Conservation (phyloP, 2,797 vertebrate genomes). For the Mus caroli region DNA sequence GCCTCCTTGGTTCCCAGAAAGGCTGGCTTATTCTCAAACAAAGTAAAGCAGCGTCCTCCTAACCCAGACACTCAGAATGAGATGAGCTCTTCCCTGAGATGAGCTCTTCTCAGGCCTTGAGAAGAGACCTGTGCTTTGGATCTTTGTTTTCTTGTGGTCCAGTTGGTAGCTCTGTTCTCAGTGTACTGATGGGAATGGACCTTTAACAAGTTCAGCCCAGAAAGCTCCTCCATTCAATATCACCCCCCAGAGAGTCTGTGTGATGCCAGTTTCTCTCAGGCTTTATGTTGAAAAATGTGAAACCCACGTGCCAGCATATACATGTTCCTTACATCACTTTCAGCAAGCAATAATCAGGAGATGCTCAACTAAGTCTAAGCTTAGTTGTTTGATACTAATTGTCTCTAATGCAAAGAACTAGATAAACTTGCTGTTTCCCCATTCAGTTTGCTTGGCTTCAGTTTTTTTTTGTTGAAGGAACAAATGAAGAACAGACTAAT, state of each 20-base stretch:
- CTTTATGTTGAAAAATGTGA: not conserved
- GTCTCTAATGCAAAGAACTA: not conserved
- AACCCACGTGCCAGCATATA: not conserved
- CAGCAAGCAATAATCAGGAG: not conserved
- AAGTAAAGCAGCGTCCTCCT: not conserved
- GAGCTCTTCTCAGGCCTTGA: not conserved
- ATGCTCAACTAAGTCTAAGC: not conserved
- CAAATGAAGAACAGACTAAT: not conserved
- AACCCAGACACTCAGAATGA: not conserved
- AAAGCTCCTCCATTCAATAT: not conserved
- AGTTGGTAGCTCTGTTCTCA: not conserved
- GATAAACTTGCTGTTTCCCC: not conserved
- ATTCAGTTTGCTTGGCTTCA: not conserved
- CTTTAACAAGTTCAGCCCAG: not conserved
- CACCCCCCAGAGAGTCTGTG: not conserved
- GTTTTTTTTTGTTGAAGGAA: not conserved
- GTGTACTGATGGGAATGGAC: too few species aligned
- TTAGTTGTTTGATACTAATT: not conserved
- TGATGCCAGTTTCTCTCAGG: too few species aligned
- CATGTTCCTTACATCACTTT: not conserved
- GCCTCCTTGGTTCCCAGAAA: not conserved
- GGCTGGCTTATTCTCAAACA: slow-evolving; percentile 47
- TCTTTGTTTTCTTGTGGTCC: not conserved
- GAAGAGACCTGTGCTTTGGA: not conserved
- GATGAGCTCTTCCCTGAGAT: not conserved